These are phyloP conservation scores for Hypomecis atomaria DNA, from an alignment of 2,888 invertebrate genomes.

Conservation along the genomic window DNA sequence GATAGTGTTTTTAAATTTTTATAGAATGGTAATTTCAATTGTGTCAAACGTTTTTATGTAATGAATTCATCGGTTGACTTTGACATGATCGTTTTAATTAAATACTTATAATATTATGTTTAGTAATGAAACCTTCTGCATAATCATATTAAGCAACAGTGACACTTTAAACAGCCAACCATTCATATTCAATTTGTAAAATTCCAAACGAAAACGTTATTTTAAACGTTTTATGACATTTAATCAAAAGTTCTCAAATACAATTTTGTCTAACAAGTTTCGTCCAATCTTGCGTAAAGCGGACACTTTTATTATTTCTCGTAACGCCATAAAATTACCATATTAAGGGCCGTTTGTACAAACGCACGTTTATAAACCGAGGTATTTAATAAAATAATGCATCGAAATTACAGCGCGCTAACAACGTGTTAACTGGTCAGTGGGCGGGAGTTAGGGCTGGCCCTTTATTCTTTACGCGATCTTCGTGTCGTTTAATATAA, in stretches of 20 bases:
- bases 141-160: conserved; percentile 2
- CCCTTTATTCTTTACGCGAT: conserved; percentile 5
- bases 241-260: conserved; percentile 21
- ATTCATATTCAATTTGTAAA: not conserved
- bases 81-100: not conserved
- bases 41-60: not conserved
- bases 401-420: conserved; percentile 57
- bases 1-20: too few species aligned
- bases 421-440: conserved; percentile 56
- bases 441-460: conserved; percentile 52
- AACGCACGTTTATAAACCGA: conserved; percentile 46
- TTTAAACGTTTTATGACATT: conserved; percentile 11
- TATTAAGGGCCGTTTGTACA: conserved; percentile 40
- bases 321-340: conserved; percentile 47
- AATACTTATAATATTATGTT: conserved; percentile 3
- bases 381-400: conserved; percentile 55
- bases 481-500: too few species aligned
- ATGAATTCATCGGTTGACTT: not conserved
- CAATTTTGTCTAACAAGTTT: conserved; percentile 35
- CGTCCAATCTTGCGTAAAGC: conserved; percentile 43
- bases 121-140: conserved; percentile 8
- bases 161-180: not conserved
- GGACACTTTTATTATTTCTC: conserved; percentile 40
- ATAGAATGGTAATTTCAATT: too few species aligned
- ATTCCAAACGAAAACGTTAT: not conserved